Percentiles rank a stretch among this genome's conserved stretches.
Evolutionary conservation across 2,797 vertebrate genomes (phyloP).

Genomic region (Micromesistius poutassou): DNA sequence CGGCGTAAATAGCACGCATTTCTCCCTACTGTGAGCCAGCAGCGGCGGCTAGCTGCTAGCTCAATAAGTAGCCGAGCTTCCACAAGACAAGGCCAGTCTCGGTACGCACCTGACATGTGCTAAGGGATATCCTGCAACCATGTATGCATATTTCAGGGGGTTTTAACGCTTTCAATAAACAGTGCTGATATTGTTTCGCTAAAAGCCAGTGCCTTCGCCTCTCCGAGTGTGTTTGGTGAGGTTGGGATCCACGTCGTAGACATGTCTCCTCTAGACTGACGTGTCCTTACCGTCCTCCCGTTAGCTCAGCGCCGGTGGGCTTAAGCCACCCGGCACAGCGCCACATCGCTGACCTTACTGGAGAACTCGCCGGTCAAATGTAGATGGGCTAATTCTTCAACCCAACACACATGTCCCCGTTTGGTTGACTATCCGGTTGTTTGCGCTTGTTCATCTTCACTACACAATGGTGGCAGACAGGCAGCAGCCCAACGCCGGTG

Average conservation of each 20-base stretch:
- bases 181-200: background rate
- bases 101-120: conserved; percentile 15
- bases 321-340: background rate
- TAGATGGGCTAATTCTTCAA: no score
- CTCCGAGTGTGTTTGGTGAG: background rate
- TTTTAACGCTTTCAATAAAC: background rate
- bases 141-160: background rate
- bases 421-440: no score
- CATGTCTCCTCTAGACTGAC: conserved; percentile 61
- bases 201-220: background rate
- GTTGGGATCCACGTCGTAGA: background rate
- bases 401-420: no score
- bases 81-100: conserved; percentile 2
- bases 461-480: no score
- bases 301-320: conserved; percentile 34
- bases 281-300: conserved; percentile 64
- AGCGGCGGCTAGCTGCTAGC: conserved; percentile 3
- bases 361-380: no score
- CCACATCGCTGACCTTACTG: background rate
- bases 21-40: background rate
- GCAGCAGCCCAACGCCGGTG: no score
- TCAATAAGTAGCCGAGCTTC: background rate
- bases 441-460: no score
- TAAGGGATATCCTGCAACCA: background rate
- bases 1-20: background rate